A percentile compares a stretch with the other conserved stretches of the same genome.
phyloP scores from a whole-genome alignment of 2,113 vertebrate genomes.

The Chauna torquata region DNA sequence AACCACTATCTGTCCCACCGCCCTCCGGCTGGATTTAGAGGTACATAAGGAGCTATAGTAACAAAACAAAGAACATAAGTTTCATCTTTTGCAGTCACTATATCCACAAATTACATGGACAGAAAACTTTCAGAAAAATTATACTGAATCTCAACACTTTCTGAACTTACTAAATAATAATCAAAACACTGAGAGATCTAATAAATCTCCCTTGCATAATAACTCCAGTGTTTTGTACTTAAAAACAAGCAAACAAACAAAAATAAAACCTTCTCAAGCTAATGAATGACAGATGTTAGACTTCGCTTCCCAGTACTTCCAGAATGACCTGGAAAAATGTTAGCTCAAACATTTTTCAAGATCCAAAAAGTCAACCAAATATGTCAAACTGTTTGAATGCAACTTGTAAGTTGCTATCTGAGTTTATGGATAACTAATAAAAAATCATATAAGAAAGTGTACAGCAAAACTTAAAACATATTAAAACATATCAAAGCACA shows the following conservation, averaged over 20 bases:
- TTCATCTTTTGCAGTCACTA: neutral
- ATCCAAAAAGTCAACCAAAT: neutral
- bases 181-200: neutral
- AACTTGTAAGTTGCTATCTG: neutral
- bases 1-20: neutral
- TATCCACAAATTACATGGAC: neutral
- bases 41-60: neutral
- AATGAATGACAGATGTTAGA: neutral
- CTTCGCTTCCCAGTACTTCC: neutral
- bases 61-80: neutral
- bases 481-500: neutral
- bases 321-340: neutral
- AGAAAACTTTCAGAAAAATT: neutral
- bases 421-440: neutral
- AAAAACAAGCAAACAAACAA: neutral
- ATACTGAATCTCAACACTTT: neutral
- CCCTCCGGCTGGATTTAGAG: neutral
- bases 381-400: neutral
- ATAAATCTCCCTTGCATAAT: neutral
- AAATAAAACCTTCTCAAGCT: neutral
- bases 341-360: neutral
- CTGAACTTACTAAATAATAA: neutral
- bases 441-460: neutral
- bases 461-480: neutral
- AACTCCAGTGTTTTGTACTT: neutral